Evolutionary conservation across 2,113 vertebrate species (phyloP).

Genomic region (Scytalopus superciliaris): DNA sequence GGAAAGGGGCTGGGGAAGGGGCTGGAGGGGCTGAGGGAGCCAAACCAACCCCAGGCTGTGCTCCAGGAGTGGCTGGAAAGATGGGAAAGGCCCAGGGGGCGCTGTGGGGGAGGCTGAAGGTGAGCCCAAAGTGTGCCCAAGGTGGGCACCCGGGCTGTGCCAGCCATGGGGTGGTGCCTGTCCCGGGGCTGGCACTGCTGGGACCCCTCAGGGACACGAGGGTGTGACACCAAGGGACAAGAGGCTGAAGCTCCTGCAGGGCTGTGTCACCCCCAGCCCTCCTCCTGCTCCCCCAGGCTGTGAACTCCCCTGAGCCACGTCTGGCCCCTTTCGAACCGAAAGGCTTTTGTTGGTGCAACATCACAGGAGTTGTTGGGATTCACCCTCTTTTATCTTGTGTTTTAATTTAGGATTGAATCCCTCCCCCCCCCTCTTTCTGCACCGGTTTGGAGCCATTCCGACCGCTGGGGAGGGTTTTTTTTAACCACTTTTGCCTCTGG

Average conservation of each 20-base stretch:
- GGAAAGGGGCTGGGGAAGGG: no score
- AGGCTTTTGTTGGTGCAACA: background rate
- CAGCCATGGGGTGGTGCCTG: no score
- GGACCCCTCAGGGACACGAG: no score
- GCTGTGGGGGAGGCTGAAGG: no score
- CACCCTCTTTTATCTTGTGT: background rate
- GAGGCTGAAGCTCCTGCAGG: background rate
- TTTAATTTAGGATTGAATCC: background rate
- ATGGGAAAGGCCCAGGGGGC: no score
- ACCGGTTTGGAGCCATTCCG: background rate
- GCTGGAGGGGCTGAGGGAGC: no score
- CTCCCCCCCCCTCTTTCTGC: background rate
- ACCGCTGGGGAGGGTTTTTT: background rate
- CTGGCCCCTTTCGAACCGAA: background rate
- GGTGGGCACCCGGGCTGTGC: no score
- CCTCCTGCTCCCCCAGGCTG: no score
- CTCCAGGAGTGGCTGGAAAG: no score
- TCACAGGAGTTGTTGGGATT: background rate
- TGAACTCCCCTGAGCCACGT: rapidly evolving
- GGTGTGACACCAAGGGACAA: background rate
- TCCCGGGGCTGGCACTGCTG: no score
- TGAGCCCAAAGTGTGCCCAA: no score
- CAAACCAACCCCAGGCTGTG: no score
- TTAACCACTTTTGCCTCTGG: background rate
- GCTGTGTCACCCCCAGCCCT: background rate